These are phyloP conservation scores for Malthinus seriepunctatus DNA, from an alignment of 2,888 invertebrate genomes.

Conservation along the genomic window DNA sequence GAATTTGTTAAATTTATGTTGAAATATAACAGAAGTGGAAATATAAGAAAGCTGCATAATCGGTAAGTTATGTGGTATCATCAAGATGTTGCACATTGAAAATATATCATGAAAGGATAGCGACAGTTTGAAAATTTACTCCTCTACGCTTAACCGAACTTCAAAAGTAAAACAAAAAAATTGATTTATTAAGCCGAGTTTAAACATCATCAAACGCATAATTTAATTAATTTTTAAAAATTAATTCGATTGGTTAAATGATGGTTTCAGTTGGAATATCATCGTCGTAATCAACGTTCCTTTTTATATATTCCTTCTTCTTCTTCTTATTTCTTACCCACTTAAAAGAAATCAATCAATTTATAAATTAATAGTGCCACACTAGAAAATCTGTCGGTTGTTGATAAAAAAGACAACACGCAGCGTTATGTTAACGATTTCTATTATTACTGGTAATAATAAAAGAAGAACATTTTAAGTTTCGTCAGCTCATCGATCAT, in stretches of 20 bases:
- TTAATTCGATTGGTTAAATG: background rate
- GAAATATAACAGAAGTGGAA: too few species aligned
- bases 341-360: conserved; percentile 1
- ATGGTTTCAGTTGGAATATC: background rate
- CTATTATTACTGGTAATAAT: conserved; percentile 9
- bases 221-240: background rate
- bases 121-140: too few species aligned
- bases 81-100: too few species aligned
- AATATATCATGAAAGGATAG: too few species aligned
- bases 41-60: too few species aligned
- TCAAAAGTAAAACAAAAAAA: too few species aligned
- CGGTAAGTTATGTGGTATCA: too few species aligned
- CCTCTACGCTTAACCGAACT: too few species aligned
- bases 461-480: conserved; percentile 6
- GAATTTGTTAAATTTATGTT: too few species aligned
- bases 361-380: conserved; percentile 7
- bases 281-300: conserved; percentile 1
- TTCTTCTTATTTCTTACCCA: background rate
- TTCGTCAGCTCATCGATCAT: conserved; percentile 18
- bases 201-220: background rate
- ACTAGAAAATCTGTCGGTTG: conserved; percentile 6
- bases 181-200: too few species aligned
- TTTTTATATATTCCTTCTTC: background rate
- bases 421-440: conserved; percentile 14
- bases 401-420: conserved; percentile 8